Conservation (phyloP, 1,140 invertebrate genomes). For the Lepidurus arcticus region DNA sequence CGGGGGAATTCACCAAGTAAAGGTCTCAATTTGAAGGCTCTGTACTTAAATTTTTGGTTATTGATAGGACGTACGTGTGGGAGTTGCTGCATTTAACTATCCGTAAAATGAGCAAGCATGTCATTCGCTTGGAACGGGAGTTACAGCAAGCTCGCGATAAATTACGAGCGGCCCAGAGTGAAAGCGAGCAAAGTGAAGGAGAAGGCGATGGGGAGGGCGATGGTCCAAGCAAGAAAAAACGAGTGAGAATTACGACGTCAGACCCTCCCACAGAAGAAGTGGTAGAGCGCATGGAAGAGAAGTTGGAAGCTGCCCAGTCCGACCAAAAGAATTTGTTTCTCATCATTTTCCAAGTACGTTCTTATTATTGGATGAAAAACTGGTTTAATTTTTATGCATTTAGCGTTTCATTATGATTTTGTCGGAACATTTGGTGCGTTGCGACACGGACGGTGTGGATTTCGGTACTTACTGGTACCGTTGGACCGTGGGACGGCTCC, state of each 20-base stretch:
- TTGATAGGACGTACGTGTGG: conserved; percentile 79
- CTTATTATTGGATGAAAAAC: background rate
- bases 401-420: conserved; percentile 96
- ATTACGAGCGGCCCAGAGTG: conserved; percentile 57
- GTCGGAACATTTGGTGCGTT: conserved; percentile 88
- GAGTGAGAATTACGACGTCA: conserved; percentile 11
- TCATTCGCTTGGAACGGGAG: conserved; percentile 77
- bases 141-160: conserved; percentile 79
- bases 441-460: conserved; percentile 86
- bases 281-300: conserved; percentile 93
- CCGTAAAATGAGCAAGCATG: conserved; percentile 93
- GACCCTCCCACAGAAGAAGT: conserved; percentile 79
- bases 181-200: conserved; percentile 45
- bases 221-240: background rate
- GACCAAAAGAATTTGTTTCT: conserved; percentile 96
- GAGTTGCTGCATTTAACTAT: conserved; percentile 94
- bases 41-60: background rate
- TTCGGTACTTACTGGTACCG: conserved; percentile 95
- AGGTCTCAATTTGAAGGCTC: conserved; percentile 45
- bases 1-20: conserved; percentile 76
- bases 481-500: conserved; percentile 89
- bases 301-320: conserved; percentile 84
- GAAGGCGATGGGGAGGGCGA: conserved; percentile 61
- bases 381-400: background rate
- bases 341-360: conserved; percentile 83